Evolutionary conservation across 2,797 vertebrate species (phyloP).

Genomic region (Heteromormyrus szaboi): DNA sequence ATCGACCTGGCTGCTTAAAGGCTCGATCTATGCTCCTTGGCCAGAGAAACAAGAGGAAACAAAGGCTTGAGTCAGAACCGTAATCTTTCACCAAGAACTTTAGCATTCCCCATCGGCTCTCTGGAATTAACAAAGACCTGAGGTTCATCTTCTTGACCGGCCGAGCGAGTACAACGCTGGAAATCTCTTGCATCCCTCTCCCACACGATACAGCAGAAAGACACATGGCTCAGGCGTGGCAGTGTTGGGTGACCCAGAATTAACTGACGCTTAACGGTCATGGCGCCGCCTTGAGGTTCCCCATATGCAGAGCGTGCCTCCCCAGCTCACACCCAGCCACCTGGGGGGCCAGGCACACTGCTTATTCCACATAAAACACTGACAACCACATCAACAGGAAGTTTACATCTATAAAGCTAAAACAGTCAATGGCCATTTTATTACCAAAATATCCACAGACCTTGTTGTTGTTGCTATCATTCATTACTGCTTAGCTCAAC

Average conservation of each 20-base stretch:
- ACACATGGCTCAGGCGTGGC: not conserved
- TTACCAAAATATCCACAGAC: not conserved
- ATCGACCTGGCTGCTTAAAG: not conserved
- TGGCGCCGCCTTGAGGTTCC: not conserved
- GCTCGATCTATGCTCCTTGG: not conserved
- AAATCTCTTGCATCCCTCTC: not conserved
- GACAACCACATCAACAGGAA: not conserved
- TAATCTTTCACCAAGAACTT: not conserved
- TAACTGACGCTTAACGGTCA: not conserved
- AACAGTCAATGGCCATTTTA: not conserved
- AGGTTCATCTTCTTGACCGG: constrained; percentile 54
- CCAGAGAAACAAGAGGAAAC: constrained; percentile 43
- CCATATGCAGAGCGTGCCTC: not conserved
- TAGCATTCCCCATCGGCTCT: constrained; percentile 63
- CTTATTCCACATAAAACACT: not conserved
- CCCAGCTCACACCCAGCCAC: not conserved
- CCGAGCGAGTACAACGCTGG: constrained; percentile 45
- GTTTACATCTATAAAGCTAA: not conserved
- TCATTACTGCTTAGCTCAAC: not conserved
- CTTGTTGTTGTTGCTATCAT: not conserved
- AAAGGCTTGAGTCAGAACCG: constrained; percentile 34
- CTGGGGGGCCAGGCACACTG: not conserved
- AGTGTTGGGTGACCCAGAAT: not conserved
- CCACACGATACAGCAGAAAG: not conserved
- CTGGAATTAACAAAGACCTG: constrained; percentile 79